Evolutionary conservation across 2,113 vertebrate species (phyloP).

Genomic region (Sylvietta virens): DNA sequence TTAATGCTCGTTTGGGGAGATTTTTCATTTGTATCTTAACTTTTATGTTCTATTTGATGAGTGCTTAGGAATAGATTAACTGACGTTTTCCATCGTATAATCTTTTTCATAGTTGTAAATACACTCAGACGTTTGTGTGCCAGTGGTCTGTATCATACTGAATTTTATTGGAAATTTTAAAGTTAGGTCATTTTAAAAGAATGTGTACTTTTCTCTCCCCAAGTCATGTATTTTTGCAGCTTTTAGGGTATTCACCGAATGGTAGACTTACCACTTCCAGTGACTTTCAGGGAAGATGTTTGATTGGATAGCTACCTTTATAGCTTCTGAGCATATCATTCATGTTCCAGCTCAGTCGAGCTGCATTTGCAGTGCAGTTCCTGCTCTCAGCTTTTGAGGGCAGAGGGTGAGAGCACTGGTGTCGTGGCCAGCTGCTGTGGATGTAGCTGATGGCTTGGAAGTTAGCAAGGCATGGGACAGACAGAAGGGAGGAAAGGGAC

Average conservation of each 20-base stretch:
- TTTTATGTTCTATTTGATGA: not conserved
- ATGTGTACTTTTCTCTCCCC: not conserved
- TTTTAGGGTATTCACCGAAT: not conserved
- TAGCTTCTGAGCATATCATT: not conserved
- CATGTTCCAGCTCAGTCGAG: not conserved
- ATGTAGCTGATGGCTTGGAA: not conserved
- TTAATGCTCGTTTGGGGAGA: not conserved
- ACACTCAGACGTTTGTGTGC: not conserved
- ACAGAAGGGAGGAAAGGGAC: not conserved
- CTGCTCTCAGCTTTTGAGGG: not conserved
- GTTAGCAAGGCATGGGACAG: not conserved
- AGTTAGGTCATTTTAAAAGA: not conserved
- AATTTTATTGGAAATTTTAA: not conserved
- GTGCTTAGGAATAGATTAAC: not conserved
- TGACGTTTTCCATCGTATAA: not conserved
- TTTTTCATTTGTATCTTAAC: not conserved
- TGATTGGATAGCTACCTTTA: not conserved
- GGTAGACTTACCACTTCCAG: not conserved
- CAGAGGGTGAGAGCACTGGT: not conserved
- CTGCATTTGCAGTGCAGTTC: not conserved
- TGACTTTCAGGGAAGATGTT: not conserved
- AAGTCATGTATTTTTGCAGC: not conserved
- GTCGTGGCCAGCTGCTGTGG: fast-evolving
- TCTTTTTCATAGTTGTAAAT: not conserved
- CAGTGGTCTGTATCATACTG: not conserved